Percentiles rank a stretch among this genome's conserved stretches.
Evolutionary conservation across 2,797 vertebrate genomes (phyloP).

Genomic region (Chloroceryle amazona): DNA sequence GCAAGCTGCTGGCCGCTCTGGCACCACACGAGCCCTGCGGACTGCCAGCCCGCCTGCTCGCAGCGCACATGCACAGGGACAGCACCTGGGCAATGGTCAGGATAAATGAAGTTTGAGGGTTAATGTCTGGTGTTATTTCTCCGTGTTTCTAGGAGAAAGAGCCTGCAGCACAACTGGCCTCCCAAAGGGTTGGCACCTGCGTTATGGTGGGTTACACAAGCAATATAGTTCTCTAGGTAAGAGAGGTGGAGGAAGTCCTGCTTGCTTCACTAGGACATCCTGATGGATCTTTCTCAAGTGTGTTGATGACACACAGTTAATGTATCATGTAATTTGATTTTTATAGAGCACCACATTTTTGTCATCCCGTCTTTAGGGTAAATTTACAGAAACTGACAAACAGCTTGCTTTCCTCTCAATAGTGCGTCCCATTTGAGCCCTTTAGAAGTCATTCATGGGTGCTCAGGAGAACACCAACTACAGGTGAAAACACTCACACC

Average conservation of each 20-base stretch:
- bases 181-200: neutral
- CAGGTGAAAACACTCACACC: rapidly evolving
- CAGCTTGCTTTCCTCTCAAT: neutral
- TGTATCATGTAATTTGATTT: neutral
- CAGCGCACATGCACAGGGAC: neutral
- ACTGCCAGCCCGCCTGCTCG: neutral
- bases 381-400: neutral
- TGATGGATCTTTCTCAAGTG: neutral
- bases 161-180: neutral
- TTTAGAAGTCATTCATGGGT: neutral
- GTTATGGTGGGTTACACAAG: rapidly evolving
- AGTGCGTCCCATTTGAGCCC: neutral
- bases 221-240: neutral
- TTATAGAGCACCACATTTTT: neutral
- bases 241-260: neutral
- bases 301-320: neutral
- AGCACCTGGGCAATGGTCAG: neutral
- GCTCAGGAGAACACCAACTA: neutral
- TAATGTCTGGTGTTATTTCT: neutral
- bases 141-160: neutral
- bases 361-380: neutral
- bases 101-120: neutral
- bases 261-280: neutral
- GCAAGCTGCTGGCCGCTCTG: neutral
- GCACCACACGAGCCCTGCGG: neutral